phyloP scores from a whole-genome alignment of 2,888 invertebrate genomes.

The Eupsilia transversa region DNA sequence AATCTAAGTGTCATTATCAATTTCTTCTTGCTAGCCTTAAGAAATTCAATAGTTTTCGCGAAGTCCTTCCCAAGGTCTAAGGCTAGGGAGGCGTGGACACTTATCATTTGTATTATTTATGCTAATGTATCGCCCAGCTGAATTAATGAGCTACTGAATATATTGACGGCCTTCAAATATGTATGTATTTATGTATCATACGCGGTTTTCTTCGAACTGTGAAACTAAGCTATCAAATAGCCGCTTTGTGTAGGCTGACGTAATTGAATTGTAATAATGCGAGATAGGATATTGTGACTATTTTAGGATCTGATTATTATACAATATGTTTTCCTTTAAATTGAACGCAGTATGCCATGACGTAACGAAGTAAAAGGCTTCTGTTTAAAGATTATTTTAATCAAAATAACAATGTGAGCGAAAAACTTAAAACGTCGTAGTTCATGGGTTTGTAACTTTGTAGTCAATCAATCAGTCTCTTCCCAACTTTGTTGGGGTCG shows the following conservation, averaged over 20 bases:
- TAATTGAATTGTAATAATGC: slow-evolving; percentile 48
- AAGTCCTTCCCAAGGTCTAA: slow-evolving; percentile 31
- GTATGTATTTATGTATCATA: slow-evolving; percentile 59
- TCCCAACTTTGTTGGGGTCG: too few relatives aligned
- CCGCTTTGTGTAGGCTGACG: slow-evolving; percentile 39
- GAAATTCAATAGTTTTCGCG: slow-evolving; percentile 17
- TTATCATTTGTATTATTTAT: slow-evolving; percentile 40
- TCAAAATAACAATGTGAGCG: background rate
- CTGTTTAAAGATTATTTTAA: background rate
- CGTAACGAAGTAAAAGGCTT: background rate
- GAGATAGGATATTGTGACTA: slow-evolving; percentile 40
- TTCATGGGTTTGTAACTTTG: background rate
- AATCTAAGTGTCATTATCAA: slow-evolving; percentile 14
- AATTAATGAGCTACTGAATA: slow-evolving; percentile 61
- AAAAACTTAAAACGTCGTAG: background rate
- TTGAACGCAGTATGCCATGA: slow-evolving; percentile 13
- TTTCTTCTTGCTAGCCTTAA: slow-evolving; percentile 9
- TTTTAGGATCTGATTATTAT: slow-evolving; percentile 37
- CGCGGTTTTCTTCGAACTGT: slow-evolving; percentile 52
- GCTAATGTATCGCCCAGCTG: slow-evolving; percentile 50
- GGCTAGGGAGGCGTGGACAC: slow-evolving; percentile 28
- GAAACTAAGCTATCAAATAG: slow-evolving; percentile 35
- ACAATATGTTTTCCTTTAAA: slow-evolving; percentile 34
- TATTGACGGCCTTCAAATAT: slow-evolving; percentile 56
- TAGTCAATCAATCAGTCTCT: too few relatives aligned